These are phyloP conservation scores for Collichthys lucidus DNA, from an alignment of 2,113 vertebrate genomes.

Conservation along the genomic window DNA sequence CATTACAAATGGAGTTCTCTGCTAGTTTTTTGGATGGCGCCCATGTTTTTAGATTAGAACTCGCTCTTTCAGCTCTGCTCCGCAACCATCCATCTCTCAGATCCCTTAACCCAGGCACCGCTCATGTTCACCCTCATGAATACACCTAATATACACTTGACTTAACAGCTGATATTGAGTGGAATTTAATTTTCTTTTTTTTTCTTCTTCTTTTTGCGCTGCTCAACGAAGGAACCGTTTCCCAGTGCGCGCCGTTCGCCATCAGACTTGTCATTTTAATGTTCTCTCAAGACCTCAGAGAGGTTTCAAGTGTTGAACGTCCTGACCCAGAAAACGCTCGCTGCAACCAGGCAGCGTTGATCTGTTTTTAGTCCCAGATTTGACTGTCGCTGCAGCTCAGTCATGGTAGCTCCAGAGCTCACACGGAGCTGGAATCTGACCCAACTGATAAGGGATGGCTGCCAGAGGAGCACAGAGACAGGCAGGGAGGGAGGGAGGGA, in stretches of 20 bases:
- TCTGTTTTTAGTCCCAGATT: constrained; percentile 57
- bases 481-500: constrained; percentile 2
- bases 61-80: constrained; percentile 56
- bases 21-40: constrained; percentile 66
- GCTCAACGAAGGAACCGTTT: constrained; percentile 9
- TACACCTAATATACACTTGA: constrained; percentile 51
- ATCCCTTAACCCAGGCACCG: constrained; percentile 34
- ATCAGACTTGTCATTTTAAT: constrained; percentile 35
- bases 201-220: neutral
- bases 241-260: constrained; percentile 6
- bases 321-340: constrained; percentile 59
- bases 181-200: constrained; percentile 31
- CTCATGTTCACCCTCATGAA: constrained; percentile 44
- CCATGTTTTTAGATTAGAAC: constrained; percentile 80
- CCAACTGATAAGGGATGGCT: constrained; percentile 59
- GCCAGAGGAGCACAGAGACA: constrained; percentile 51
- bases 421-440: constrained; percentile 63
- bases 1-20: constrained; percentile 75
- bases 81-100: constrained; percentile 52
- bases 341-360: constrained; percentile 28
- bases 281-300: constrained; percentile 33
- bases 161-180: constrained; percentile 44
- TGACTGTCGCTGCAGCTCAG: constrained; percentile 55
- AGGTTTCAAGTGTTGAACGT: constrained; percentile 25
- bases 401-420: constrained; percentile 42